Conservation (phyloP, 2,797 vertebrate species). For the Xerus rutilus region DNA sequence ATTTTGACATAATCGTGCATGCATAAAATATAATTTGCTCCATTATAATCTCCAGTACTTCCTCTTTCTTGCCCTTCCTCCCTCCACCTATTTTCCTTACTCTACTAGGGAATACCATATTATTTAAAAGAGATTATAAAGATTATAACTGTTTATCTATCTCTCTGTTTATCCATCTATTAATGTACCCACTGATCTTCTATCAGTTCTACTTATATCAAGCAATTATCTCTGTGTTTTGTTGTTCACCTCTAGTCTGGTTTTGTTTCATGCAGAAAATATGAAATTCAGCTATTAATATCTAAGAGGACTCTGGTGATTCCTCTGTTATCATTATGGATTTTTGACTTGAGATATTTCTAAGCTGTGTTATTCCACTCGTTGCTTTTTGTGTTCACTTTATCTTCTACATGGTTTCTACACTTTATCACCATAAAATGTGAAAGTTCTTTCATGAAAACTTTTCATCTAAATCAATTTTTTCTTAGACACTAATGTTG, state of each 20-base stretch:
- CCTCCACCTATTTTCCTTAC: no score
- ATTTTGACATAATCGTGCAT: no score
- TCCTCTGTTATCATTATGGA: not conserved
- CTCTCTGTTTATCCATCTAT: not conserved
- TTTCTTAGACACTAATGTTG: not conserved
- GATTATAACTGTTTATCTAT: not conserved
- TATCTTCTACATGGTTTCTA: not conserved
- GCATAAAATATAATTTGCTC: no score
- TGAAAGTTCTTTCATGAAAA: not conserved
- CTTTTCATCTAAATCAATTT: not conserved
- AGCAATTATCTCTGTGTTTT: not conserved
- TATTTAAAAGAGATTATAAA: not conserved
- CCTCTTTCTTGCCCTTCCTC: no score
- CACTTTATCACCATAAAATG: not conserved
- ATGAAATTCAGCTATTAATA: not conserved
- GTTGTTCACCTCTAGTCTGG: not conserved
- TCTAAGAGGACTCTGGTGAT: not conserved
- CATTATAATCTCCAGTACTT: no score
- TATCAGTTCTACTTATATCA: not conserved
- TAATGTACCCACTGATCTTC: not conserved
- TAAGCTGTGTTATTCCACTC: not conserved
- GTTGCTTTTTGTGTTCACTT: not conserved
- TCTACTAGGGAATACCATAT: no score
- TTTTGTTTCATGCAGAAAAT: not conserved
- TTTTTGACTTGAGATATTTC: not conserved